A percentile compares a stretch with the other conserved stretches of the same genome.
Evolutionary conservation across 2,797 vertebrate genomes (phyloP).

Genomic region (Scolopax rusticola): DNA sequence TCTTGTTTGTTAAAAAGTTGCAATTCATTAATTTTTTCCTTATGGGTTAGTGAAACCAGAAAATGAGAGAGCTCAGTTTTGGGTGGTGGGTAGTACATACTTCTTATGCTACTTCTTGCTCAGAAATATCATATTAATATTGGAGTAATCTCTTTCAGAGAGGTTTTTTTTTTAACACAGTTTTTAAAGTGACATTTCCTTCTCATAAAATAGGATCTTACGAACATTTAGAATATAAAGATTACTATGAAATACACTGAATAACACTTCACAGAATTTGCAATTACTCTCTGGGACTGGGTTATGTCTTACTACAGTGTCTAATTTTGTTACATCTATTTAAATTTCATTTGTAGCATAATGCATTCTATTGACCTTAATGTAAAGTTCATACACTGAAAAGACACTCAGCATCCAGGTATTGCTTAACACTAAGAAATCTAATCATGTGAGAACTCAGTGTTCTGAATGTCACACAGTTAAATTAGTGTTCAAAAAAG

Average conservation of each 20-base stretch:
- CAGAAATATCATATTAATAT: background rate
- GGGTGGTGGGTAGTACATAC: too few species aligned
- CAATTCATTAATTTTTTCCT: background rate
- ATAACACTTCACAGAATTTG: background rate
- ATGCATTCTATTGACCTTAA: background rate
- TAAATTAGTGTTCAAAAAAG: background rate
- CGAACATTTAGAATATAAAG: background rate
- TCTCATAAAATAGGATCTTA: background rate
- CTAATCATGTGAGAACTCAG: background rate
- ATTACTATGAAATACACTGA: background rate
- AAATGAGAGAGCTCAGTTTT: background rate
- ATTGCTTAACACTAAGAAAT: background rate
- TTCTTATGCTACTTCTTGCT: background rate
- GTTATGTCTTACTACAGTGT: background rate
- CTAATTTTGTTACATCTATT: background rate
- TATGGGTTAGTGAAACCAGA: background rate
- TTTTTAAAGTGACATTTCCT: background rate
- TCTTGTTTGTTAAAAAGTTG: background rate
- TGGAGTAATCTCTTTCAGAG: background rate
- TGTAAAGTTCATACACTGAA: background rate
- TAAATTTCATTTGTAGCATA: background rate
- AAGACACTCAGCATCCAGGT: background rate
- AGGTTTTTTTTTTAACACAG: background rate
- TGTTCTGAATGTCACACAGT: background rate
- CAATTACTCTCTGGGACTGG: background rate